Evolutionary conservation across 2,797 vertebrate genomes (phyloP).

Genomic region (Eutrigla gurnardus): DNA sequence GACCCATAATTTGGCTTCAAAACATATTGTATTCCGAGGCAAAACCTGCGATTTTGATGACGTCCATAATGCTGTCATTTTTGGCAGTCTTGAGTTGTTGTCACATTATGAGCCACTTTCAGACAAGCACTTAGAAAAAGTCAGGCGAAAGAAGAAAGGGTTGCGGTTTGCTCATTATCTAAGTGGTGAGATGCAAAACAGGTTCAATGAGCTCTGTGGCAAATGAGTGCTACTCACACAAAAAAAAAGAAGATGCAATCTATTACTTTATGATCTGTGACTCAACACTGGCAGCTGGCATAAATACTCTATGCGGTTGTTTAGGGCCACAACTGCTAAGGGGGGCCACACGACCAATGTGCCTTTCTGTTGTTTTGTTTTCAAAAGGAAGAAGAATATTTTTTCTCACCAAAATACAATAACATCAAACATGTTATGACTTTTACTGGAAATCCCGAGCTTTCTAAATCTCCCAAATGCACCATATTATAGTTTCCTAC

Average conservation of each 20-base stretch:
- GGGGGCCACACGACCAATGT: neutral
- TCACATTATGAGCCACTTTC: conserved; percentile 18
- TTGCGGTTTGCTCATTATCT: neutral
- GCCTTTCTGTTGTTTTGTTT: neutral
- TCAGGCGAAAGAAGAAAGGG: conserved; percentile 9
- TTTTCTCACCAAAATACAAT: no score
- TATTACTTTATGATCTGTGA: conserved; percentile 44
- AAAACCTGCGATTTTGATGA: conserved; percentile 24
- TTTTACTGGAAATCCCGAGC: no score
- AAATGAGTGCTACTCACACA: conserved; percentile 26
- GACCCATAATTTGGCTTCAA: conserved; percentile 31
- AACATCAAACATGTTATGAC: no score
- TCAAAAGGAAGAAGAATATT: no score
- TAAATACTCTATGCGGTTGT: neutral
- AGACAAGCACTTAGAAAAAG: conserved; percentile 16
- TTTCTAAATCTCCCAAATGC: no score
- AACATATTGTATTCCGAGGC: conserved; percentile 34
- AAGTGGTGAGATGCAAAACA: conserved; percentile 12
- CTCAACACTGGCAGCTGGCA: neutral
- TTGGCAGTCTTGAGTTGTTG: conserved; percentile 35
- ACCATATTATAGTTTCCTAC: no score
- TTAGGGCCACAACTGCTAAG: neutral
- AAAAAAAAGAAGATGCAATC: conserved; percentile 32
- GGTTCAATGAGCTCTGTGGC: conserved; percentile 42
- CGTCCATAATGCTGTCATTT: conserved; percentile 42